A percentile compares a stretch with the other conserved stretches of the same genome.
Conservation (phyloP, 2,797 vertebrate genomes). For the Sebastolobus alascanus region DNA sequence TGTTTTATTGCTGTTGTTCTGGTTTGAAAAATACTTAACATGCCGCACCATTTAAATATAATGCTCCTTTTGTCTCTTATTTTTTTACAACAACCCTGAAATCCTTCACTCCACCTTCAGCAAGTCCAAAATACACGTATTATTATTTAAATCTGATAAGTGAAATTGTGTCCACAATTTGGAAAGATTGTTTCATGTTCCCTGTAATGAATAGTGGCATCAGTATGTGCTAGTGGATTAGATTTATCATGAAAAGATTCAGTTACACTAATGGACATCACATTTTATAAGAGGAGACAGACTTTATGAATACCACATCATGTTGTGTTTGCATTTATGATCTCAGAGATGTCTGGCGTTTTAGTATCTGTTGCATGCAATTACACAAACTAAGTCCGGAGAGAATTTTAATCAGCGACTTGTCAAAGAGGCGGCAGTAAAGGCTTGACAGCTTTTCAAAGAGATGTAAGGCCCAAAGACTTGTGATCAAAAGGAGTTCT, state of each 20-base stretch:
- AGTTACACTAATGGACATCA: conserved; percentile 28
- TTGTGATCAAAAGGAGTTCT: conserved; percentile 3
- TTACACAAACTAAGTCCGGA: conserved; percentile 32
- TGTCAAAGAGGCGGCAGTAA: conserved; percentile 20
- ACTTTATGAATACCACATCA: conserved; percentile 39
- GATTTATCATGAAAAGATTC: conserved; percentile 22
- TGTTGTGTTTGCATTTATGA: conserved; percentile 49
- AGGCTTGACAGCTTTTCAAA: conserved; percentile 39
- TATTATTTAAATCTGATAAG: conserved; percentile 3
- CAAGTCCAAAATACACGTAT: neutral
- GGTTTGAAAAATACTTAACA: neutral
- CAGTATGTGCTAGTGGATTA: conserved; percentile 9
- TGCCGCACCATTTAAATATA: neutral
- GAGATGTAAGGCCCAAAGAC: conserved; percentile 17
- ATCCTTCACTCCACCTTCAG: neutral
- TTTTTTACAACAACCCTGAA: neutral
- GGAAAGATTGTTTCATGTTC: conserved; percentile 9
- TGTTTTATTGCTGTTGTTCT: neutral
- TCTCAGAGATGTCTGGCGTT: conserved; percentile 22
- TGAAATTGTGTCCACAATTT: conserved; percentile 3
- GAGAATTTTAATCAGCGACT: conserved; percentile 31
- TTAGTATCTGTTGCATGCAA: conserved; percentile 46
- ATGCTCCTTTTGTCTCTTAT: neutral
- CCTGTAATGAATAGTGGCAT: conserved; percentile 39
- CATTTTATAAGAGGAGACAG: conserved; percentile 33